A percentile compares a stretch with the other conserved stretches of the same genome.
Evolutionary conservation across 2,888 invertebrate genomes (phyloP).

Genomic region (Lasiommata megera): DNA sequence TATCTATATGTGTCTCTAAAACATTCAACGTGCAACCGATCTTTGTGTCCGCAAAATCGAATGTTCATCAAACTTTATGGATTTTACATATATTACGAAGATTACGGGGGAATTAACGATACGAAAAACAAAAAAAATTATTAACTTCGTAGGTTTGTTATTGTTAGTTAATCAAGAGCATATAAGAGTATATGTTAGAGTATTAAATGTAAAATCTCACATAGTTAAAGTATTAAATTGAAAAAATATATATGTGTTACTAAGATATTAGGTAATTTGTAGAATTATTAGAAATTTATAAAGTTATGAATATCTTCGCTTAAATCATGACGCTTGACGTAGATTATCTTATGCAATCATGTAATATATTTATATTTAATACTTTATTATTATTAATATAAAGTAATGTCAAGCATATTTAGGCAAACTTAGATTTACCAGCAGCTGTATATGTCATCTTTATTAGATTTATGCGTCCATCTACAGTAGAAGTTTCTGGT

Average conservation of each 20-base stretch:
- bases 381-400: not conserved
- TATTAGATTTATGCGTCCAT: not conserved
- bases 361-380: not conserved
- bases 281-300: not conserved
- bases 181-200: too few relatives aligned
- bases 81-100: slow-evolving; percentile 1
- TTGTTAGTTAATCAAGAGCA: not conserved
- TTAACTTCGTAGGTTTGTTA: not conserved
- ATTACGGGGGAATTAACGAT: not conserved
- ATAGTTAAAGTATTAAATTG: not conserved
- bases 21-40: slow-evolving; percentile 28
- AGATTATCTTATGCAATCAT: slow-evolving; percentile 6
- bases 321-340: slow-evolving; percentile 23
- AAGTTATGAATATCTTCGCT: slow-evolving; percentile 1
- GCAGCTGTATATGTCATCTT: not conserved
- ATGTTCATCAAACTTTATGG: not conserved
- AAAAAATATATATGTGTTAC: not conserved
- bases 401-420: not conserved
- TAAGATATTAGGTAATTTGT: not conserved
- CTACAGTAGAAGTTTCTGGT: not conserved
- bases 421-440: not conserved
- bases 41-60: slow-evolving; percentile 1
- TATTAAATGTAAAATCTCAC: too few relatives aligned
- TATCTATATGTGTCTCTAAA: slow-evolving; percentile 4
- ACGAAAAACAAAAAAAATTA: not conserved